phyloP scores from a whole-genome alignment of 2,888 invertebrate genomes.

The Chrysolina americana region DNA sequence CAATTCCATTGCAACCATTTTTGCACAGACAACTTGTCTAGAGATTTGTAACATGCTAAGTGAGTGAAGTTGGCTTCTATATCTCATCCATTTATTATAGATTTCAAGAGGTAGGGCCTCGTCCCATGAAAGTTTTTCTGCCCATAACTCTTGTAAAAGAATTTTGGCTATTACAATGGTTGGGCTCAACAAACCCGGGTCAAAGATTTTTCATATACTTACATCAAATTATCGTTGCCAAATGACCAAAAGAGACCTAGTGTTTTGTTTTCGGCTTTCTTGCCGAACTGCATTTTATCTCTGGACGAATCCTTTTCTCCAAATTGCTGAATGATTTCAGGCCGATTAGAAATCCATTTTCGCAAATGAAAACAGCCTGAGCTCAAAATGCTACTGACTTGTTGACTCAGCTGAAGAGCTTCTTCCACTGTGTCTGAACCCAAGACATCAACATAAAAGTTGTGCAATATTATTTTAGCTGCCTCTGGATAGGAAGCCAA shows the following conservation, averaged over 20 bases:
- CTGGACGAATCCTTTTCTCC: background rate
- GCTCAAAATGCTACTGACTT: conserved; percentile 29
- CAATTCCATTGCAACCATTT: background rate
- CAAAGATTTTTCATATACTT: background rate
- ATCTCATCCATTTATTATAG: conserved; percentile 1
- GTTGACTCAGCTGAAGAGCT: conserved; percentile 6
- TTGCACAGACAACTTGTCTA: background rate
- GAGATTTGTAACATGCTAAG: conserved; percentile 21
- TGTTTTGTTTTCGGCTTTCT: conserved; percentile 27
- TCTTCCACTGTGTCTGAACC: conserved; percentile 30
- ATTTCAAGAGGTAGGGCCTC: conserved; percentile 38
- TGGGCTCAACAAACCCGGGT: conserved; percentile 41
- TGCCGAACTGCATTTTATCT: conserved; percentile 3
- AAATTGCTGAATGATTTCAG: conserved; percentile 26
- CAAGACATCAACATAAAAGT: too few species aligned
- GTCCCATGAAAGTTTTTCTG: conserved; percentile 44
- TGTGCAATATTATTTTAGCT: background rate
- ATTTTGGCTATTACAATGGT: conserved; percentile 39
- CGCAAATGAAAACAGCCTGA: conserved; percentile 36
- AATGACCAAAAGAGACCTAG: conserved; percentile 35
- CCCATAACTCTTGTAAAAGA: conserved; percentile 46
- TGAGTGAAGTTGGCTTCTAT: conserved; percentile 10
- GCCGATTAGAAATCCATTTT: conserved; percentile 48
- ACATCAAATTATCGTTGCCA: background rate
- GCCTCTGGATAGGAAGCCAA: conserved; percentile 36